Conservation (phyloP, 1,140 invertebrate species). For the Eumeta japonica region DNA sequence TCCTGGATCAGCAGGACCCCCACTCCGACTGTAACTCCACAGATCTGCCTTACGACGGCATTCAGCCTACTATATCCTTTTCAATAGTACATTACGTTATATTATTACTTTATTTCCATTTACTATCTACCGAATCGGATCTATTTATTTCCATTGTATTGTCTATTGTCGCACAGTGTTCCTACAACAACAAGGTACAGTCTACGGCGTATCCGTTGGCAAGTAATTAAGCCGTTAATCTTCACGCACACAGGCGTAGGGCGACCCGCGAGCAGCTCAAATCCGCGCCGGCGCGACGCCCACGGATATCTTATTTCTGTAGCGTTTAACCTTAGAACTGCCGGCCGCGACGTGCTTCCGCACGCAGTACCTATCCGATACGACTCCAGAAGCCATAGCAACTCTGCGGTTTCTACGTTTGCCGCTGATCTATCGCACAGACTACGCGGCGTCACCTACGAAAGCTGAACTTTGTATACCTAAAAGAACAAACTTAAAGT, state of each 20-base stretch:
- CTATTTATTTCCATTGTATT: too few species aligned
- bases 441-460: too few species aligned
- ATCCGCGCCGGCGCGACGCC: constrained; percentile 20
- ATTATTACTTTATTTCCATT: background rate
- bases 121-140: background rate
- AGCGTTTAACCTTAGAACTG: constrained; percentile 55
- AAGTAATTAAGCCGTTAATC: too few species aligned
- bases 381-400: constrained; percentile 48
- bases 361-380: constrained; percentile 44
- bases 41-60: constrained; percentile 83
- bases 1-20: constrained; percentile 79
- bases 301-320: constrained; percentile 54
- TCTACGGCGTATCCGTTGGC: too few species aligned
- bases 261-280: too few species aligned
- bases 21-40: constrained; percentile 86
- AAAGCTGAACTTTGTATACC: constrained; percentile 4
- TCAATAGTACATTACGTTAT: constrained; percentile 45
- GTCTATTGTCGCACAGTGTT: too few species aligned
- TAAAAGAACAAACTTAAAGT: too few species aligned
- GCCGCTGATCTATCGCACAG: too few species aligned
- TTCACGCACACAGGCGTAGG: too few species aligned
- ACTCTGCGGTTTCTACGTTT: constrained; percentile 50
- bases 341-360: constrained; percentile 39
- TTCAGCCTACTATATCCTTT: constrained; percentile 95
- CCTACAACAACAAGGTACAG: too few species aligned